phyloP scores from a whole-genome alignment of 2,888 invertebrate genomes.

The Aspidiotus rigidus region DNA sequence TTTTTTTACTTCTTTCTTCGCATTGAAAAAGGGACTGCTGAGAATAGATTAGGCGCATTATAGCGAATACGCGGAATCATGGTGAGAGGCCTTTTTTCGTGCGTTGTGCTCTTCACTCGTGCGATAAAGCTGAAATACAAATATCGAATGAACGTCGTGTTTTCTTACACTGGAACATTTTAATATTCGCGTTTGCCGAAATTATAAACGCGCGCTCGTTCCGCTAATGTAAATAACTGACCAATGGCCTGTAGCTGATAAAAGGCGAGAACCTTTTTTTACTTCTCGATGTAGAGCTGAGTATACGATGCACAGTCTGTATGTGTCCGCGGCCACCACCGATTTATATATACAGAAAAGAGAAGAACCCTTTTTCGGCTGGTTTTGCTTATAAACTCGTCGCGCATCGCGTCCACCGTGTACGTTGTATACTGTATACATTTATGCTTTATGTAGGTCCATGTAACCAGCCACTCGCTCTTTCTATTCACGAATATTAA shows the following conservation, averaged over 20 bases:
- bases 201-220: neutral
- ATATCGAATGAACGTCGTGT: slow-evolving; percentile 2
- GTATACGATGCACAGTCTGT: too few species aligned
- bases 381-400: neutral
- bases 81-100: too few species aligned
- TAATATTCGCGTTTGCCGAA: slow-evolving; percentile 4
- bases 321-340: too few species aligned
- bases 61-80: too few species aligned
- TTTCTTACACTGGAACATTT: slow-evolving; percentile 2
- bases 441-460: slow-evolving; percentile 19
- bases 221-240: slow-evolving; percentile 28
- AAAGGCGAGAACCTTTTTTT: slow-evolving; percentile 28
- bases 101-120: neutral
- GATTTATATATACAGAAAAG: neutral
- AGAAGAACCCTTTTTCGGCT: neutral
- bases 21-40: too few species aligned
- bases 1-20: too few species aligned
- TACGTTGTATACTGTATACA: neutral
- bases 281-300: neutral
- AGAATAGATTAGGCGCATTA: too few species aligned
- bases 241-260: slow-evolving; percentile 27
- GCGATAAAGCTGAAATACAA: neutral
- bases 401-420: neutral
- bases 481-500: slow-evolving; percentile 10
- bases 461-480: slow-evolving; percentile 1